Conservation (phyloP, 2,888 invertebrate species). For the Saturnia japonica region DNA sequence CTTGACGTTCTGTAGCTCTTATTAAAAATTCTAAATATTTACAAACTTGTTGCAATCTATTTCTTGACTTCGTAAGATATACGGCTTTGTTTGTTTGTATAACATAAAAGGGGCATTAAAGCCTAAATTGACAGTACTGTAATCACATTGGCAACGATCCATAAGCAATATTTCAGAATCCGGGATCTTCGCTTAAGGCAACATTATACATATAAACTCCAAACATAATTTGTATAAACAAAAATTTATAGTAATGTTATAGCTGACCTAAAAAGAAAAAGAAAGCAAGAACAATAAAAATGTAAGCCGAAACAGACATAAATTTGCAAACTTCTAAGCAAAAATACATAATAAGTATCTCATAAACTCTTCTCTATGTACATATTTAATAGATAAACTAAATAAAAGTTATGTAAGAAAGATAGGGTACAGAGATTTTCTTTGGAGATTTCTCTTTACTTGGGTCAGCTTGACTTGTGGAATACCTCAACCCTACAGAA, state of each 20-base stretch:
- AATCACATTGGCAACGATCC: neutral
- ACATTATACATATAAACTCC: neutral
- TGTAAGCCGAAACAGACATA: neutral
- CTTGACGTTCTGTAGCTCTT: constrained; percentile 2
- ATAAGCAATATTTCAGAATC: neutral
- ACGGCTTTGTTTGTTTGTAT: neutral
- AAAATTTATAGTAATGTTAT: neutral
- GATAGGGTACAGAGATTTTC: too few relatives aligned
- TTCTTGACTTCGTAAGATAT: neutral
- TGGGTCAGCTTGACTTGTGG: too few relatives aligned
- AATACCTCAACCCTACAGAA: too few relatives aligned
- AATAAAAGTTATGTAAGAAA: too few relatives aligned
- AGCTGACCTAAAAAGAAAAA: neutral
- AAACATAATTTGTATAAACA: neutral
- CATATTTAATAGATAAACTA: too few relatives aligned
- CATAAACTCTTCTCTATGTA: too few relatives aligned
- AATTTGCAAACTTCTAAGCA: neutral
- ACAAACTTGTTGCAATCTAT: neutral
- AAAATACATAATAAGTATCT: neutral
- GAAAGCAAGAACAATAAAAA: neutral
- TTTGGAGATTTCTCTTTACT: too few relatives aligned
- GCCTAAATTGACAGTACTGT: neutral
- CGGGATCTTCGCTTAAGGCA: neutral
- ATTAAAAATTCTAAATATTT: constrained; percentile 10
- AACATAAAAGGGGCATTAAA: neutral